Percentiles rank a stretch among this genome's conserved stretches.
These are phyloP conservation scores for Propsilocerus akamusi DNA, from an alignment of 1,140 invertebrate species.

Conservation along the genomic window DNA sequence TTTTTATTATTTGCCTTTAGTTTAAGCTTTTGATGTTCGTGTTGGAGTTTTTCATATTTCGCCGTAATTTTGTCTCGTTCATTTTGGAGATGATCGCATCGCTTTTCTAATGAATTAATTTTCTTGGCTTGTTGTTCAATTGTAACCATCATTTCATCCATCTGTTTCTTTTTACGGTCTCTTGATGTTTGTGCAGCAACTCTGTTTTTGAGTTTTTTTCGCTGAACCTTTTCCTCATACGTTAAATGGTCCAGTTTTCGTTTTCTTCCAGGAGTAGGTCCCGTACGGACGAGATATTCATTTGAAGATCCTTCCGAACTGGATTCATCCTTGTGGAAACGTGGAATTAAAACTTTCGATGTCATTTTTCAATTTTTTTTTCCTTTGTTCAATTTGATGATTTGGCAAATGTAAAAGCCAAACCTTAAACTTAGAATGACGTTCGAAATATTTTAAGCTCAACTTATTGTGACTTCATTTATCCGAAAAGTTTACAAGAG, in stretches of 20 bases:
- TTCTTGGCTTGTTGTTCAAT: constrained; percentile 40
- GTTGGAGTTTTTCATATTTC: constrained; percentile 41
- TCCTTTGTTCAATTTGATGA: not conserved
- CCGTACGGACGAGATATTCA: not conserved
- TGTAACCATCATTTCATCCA: constrained; percentile 68
- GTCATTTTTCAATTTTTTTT: constrained; percentile 2
- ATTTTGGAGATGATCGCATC: constrained; percentile 40
- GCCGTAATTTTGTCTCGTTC: constrained; percentile 41
- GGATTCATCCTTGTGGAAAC: not conserved
- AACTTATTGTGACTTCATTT: not conserved
- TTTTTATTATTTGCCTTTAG: constrained; percentile 11
- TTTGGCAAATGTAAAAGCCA: not conserved
- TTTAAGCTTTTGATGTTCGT: constrained; percentile 25
- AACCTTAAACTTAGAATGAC: not conserved
- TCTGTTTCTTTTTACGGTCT: constrained; percentile 87
- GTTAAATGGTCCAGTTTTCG: constrained; percentile 54
- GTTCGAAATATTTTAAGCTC: not conserved
- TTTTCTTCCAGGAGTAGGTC: constrained; percentile 34
- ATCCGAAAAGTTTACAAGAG: not conserved
- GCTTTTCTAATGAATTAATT: constrained; percentile 40
- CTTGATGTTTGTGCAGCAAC: constrained; percentile 95
- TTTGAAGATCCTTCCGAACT: not conserved
- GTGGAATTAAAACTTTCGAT: not conserved
- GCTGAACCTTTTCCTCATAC: constrained; percentile 65
- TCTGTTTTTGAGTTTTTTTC: constrained; percentile 89